Conservation (phyloP, 1,140 invertebrate genomes). For the Drosophila repletoides region DNA sequence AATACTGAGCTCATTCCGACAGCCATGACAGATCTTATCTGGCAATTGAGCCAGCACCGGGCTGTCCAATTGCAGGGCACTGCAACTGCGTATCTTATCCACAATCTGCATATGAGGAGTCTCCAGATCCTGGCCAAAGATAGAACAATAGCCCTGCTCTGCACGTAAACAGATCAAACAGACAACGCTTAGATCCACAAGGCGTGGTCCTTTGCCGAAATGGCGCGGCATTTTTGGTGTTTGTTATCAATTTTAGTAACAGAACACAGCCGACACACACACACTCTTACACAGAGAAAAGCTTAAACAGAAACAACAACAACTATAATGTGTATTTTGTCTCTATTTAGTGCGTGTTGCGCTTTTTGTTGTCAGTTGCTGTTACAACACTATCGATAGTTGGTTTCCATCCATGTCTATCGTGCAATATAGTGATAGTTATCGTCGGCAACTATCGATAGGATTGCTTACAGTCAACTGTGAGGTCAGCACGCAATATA, state of each 20-base stretch:
- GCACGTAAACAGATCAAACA: slow-evolving; percentile 84
- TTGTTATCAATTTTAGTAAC: slow-evolving; percentile 33
- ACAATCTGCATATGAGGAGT: slow-evolving; percentile 83
- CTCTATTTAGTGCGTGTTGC: slow-evolving; percentile 40
- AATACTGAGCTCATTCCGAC: slow-evolving; percentile 61
- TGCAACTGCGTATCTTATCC: slow-evolving; percentile 84
- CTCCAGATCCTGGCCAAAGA: slow-evolving; percentile 83
- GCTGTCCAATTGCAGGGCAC: slow-evolving; percentile 80
- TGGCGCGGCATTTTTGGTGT: slow-evolving; percentile 34
- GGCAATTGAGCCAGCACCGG: slow-evolving; percentile 41
- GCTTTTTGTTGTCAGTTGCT: slow-evolving; percentile 38
- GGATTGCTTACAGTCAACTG: background rate
- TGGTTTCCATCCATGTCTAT: background rate
- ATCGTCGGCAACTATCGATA: background rate
- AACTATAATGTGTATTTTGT: slow-evolving; percentile 24
- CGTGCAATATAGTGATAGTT: too few species aligned
- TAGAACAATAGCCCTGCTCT: slow-evolving; percentile 83
- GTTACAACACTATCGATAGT: slow-evolving; percentile 24
- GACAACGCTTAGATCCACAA: slow-evolving; percentile 84
- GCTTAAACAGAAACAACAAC: background rate
- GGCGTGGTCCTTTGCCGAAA: slow-evolving; percentile 30
- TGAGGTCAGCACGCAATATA: too few species aligned
- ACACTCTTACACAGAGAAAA: background rate
- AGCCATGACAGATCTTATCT: slow-evolving; percentile 70
- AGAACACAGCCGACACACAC: slow-evolving; percentile 17